Conservation (phyloP, 1,140 invertebrate genomes). For the Drosophila ironensis region DNA sequence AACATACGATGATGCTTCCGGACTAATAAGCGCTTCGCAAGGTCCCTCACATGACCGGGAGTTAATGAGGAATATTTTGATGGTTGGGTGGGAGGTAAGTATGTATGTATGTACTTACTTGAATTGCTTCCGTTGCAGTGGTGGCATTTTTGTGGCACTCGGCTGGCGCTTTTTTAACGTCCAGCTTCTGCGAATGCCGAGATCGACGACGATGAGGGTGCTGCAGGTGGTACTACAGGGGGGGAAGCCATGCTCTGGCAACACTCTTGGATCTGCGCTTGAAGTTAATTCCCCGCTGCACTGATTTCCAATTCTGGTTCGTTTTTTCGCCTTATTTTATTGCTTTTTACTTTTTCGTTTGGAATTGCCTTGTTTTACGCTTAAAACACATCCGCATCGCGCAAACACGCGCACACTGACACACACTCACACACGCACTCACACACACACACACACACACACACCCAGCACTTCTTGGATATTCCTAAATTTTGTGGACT, state of each 20-base stretch:
- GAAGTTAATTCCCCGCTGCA: background rate
- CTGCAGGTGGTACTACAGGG: slow-evolving; percentile 25
- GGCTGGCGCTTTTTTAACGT: slow-evolving; percentile 54
- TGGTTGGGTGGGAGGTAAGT: no score
- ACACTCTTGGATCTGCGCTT: slow-evolving; percentile 6
- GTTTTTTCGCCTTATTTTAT: background rate
- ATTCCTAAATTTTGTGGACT: background rate
- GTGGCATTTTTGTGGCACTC: slow-evolving; percentile 69
- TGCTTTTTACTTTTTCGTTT: background rate
- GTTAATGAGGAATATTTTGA: no score
- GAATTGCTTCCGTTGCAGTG: slow-evolving; percentile 67
- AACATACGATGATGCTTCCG: no score
- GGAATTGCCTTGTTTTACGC: background rate
- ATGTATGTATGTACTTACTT: no score
- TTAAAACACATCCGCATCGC: background rate
- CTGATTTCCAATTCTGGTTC: no score
- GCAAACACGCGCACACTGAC: background rate
- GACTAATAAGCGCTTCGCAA: no score
- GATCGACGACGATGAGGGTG: background rate
- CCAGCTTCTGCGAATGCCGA: slow-evolving; percentile 40
- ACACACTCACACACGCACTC: background rate
- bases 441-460: slow-evolving; percentile 6
- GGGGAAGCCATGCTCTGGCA: slow-evolving; percentile 63
- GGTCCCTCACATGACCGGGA: no score
- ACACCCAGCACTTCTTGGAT: slow-evolving; percentile 9